These are phyloP conservation scores for Drosophila punjabiensis DNA, from an alignment of 1,140 invertebrate genomes.

Conservation along the genomic window DNA sequence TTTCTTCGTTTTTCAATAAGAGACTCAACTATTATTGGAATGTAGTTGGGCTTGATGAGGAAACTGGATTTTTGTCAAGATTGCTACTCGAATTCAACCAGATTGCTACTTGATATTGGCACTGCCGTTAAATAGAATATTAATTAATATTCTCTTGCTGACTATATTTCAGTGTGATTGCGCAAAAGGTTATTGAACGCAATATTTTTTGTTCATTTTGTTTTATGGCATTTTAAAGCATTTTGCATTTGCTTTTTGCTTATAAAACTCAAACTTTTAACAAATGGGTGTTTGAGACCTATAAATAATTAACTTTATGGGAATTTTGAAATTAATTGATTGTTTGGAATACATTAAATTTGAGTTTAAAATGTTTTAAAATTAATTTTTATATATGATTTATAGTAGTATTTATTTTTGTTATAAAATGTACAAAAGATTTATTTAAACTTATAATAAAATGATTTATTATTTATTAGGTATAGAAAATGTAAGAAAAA, in stretches of 20 bases:
- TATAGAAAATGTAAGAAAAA: neutral
- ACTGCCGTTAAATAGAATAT: constrained; percentile 32
- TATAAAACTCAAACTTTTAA: neutral
- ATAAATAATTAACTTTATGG: neutral
- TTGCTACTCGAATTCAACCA: constrained; percentile 25
- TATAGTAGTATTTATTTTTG: neutral
- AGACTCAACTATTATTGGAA: constrained; percentile 44
- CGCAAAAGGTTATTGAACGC: constrained; percentile 25
- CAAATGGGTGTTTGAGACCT: neutral
- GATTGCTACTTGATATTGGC: constrained; percentile 31
- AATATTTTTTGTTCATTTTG: neutral
- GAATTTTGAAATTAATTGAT: neutral
- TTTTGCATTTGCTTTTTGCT: neutral
- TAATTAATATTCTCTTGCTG: constrained; percentile 20
- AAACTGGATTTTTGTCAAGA: constrained; percentile 39
- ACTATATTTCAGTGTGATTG: neutral
- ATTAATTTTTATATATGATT: neutral
- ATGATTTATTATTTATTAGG: neutral
- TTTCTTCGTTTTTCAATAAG: constrained; percentile 18
- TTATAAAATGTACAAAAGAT: neutral
- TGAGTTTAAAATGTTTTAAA: neutral
- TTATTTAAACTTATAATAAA: neutral
- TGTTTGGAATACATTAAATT: neutral
- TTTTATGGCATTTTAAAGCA: neutral
- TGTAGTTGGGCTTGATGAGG: constrained; percentile 29